phyloP scores from a whole-genome alignment of 2,888 invertebrate genomes.

The Caenorhabditis macrosperma region DNA sequence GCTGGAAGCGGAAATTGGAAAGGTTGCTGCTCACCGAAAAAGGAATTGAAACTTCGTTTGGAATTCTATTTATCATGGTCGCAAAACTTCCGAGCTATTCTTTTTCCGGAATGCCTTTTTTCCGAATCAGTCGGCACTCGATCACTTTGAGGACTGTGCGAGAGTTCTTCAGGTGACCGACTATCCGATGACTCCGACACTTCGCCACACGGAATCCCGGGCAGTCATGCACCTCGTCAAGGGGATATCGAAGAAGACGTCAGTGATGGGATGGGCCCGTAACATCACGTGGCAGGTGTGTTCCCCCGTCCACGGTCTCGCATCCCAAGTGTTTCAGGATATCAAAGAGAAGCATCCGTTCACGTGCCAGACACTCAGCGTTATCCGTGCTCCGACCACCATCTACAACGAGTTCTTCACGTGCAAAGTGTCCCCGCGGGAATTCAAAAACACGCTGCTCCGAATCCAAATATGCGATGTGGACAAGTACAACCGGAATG shows the following conservation, averaged over 20 bases:
- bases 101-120: too few relatives aligned
- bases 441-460: conserved; percentile 59
- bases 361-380: conserved; percentile 61
- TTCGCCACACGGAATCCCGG: conserved; percentile 43
- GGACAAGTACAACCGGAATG: conserved; percentile 57
- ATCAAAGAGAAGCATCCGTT: conserved; percentile 51
- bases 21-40: too few relatives aligned
- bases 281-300: conserved; percentile 53
- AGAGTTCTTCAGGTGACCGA: conserved; percentile 33
- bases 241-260: conserved; percentile 58
- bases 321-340: conserved; percentile 48
- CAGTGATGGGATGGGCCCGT: conserved; percentile 62
- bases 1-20: too few relatives aligned
- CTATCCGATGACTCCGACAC: conserved; percentile 38
- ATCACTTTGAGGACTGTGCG: neutral
- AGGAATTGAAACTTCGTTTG: too few relatives aligned
- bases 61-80: too few relatives aligned
- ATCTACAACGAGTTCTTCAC: conserved; percentile 67
- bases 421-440: conserved; percentile 39
- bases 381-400: conserved; percentile 51
- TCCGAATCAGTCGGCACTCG: too few relatives aligned
- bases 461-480: conserved; percentile 67
- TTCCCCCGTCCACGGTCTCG: neutral
- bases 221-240: conserved; percentile 60
- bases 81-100: too few relatives aligned